Evolutionary conservation across 2,888 invertebrate species (phyloP), one percentile per base, ranked within the genome.

Genomic region (Ashinkailepas kermadecensis): DNA sequence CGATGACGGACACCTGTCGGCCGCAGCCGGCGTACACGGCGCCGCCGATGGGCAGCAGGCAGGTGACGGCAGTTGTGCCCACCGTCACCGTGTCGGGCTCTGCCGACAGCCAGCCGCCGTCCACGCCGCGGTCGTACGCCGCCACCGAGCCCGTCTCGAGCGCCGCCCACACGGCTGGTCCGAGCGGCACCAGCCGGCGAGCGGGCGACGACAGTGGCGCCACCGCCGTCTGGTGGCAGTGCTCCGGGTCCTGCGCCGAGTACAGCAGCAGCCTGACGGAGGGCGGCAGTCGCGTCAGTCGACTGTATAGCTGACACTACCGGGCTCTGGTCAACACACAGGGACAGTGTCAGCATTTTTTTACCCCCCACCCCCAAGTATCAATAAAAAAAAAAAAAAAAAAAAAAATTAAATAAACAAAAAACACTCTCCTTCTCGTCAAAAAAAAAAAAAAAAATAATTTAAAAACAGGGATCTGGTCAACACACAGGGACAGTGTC

Each of bases 21-120:
- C 93, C 94, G 87, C 95, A 95, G 0, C 95, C 93, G 0, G 94
- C 95, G 88, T 96, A 96, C 59, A 97, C 89, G 81, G 92, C 92
- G 80, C 93, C 91, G 86, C 95, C 94, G 83, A 95, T 93, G 18
- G 88, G 86, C 81, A 89, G 86, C 64, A 97, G 90, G 86, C 93
- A 93, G 78, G 94, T 91, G 18, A 95, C 93, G 0, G 94, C 91
- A 13, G 92, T 91, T 82, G 90, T 89, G 12, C 94, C 93, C 57
- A 95, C 88, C 81, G 90, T 90, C 80, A 95, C 90, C 0, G 91
- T 89, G 83, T 92, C 91, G 0, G 94, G 94, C 85, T 94, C 93
- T 82, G 92, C 91, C 74, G 93, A 86, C 78, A 91, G 89, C 94
- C 94, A 95, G 21, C 91, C 89, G 81, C 93, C 93, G 81, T 82